Percentiles rank a stretch among this genome's conserved stretches.
Conservation (phyloP, 1,140 invertebrate genomes). For the Euura lappo region DNA sequence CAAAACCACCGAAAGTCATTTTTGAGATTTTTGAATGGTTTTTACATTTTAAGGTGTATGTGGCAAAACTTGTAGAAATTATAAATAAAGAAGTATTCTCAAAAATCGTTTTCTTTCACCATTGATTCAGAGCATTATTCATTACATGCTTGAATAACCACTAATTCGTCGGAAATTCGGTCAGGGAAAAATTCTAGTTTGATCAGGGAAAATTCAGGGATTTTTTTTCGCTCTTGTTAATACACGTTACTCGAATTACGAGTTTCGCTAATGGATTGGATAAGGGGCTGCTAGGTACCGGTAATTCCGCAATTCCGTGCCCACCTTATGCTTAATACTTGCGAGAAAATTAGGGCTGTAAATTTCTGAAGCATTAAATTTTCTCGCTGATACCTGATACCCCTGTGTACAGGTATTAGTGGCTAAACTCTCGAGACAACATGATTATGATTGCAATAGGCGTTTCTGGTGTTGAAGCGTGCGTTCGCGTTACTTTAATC, state of each 20-base stretch:
- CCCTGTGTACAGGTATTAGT: neutral
- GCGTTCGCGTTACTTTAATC: neutral
- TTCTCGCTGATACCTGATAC: neutral
- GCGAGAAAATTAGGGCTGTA: neutral
- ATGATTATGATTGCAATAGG: constrained; percentile 1
- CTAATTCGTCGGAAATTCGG: no score
- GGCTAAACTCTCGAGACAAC: neutral
- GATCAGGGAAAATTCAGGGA: neutral
- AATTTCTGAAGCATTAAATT: neutral
- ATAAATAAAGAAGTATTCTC: neutral
- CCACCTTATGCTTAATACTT: neutral
- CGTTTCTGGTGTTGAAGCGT: neutral
- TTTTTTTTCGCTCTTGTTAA: neutral
- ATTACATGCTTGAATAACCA: no score
- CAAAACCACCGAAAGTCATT: no score
- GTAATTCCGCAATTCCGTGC: neutral
- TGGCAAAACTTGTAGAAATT: neutral
- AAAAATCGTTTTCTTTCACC: no score
- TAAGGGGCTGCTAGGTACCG: neutral
- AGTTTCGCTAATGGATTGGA: neutral
- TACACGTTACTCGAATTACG: neutral
- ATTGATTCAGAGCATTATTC: no score
- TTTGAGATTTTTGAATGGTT: no score
- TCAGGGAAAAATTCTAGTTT: no score
- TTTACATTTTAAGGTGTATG: no score